Base-by-base conservation (phyloP, 2,797 vertebrate species). In the Buceros bicornis region DNA sequence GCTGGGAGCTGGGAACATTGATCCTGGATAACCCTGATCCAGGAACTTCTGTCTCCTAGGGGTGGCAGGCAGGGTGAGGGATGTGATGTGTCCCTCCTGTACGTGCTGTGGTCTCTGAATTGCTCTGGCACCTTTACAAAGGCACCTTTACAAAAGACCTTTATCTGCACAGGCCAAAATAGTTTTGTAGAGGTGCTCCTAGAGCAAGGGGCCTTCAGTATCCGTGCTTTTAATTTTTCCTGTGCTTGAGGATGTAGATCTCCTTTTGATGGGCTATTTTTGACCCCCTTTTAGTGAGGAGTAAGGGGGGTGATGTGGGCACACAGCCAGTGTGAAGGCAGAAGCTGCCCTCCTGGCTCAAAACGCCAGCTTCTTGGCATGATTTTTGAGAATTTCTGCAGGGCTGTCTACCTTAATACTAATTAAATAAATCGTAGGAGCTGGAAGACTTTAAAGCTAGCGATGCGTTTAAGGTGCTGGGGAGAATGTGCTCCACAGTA, bases 11-110 rank as follows among this genome's bases (percentile, higher is more conserved):
- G 73, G 57, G 53, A 74, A 16, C 18, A 21, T 48, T n/a, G n/a
- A 70, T 81, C 12, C 5, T 0, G 0, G 29, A 28, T 76, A 45
- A 11, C n/a, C 20, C 29, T 26, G 9, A 35, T 13, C 71, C 0
- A 1, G 42, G 28, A 82, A 43, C 26, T 65, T 65, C 22, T 35
- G 58, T 43, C 29, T 18, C 19, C 31, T 3, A 5, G 58, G 24
- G 25, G 5, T 20, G 26, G 56, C 47, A 28, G n/a, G 67, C 40
- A 19, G 28, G 14, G 19, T 24, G 26, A 70, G 31, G 45, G 56
- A 31, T 62, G 21, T 40, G 20, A 40, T 28, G 5, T 14, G 17
- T 64, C 76, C 50, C 45, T 94, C 14, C 22, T 37, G 20, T 79
- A 18, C 1, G 1, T 60, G 43, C 42, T 67, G 33, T 67, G 48